Conservation (phyloP, 2,113 vertebrate species). For the Campylomormyrus tamandua region DNA sequence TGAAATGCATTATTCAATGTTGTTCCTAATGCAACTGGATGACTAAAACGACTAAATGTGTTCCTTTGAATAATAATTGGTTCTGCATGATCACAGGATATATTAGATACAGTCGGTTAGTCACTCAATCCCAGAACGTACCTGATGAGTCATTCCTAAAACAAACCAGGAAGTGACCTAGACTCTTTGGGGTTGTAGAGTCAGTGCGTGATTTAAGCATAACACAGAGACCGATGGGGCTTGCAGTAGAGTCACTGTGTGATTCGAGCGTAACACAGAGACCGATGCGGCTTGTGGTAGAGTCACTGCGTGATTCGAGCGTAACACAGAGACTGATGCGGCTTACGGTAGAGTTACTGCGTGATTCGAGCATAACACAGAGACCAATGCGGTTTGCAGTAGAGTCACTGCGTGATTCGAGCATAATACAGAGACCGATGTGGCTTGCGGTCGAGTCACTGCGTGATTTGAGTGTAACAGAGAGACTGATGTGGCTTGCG, state of each 20-base stretch:
- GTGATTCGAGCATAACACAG: background rate
- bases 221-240: background rate
- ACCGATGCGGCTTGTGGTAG: background rate
- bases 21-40: background rate
- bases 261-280: too few relatives aligned
- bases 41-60: background rate
- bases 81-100: background rate
- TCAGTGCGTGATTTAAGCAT: background rate
- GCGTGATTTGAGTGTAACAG: too few relatives aligned
- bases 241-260: background rate
- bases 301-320: background rate
- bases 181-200: background rate
- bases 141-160: background rate
- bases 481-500: too few relatives aligned
- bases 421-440: background rate
- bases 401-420: background rate
- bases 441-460: background rate
- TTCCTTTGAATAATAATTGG: background rate
- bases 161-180: background rate
- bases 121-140: background rate
- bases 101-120: background rate
- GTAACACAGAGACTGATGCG: background rate
- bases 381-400: background rate
- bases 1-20: background rate
- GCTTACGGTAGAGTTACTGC: background rate